Conservation (phyloP, 2,888 invertebrate genomes). For the Lymantria dispar region DNA sequence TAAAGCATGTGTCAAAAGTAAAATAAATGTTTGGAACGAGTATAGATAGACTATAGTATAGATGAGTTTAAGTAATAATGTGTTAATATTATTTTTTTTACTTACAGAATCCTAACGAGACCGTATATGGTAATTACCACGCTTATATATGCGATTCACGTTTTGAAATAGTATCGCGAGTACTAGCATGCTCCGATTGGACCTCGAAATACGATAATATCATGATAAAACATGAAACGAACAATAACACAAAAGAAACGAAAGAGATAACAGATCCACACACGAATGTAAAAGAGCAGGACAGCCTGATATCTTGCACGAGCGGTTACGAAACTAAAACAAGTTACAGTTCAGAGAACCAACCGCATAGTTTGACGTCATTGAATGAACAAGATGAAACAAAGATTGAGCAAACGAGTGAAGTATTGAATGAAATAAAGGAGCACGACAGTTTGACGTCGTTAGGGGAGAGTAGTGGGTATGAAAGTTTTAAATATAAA, state of each 20-base stretch:
- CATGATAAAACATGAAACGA: conserved; percentile 68
- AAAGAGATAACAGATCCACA: conserved; percentile 55
- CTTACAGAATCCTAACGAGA: conserved; percentile 82
- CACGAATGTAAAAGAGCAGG: conserved; percentile 55
- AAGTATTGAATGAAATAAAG: conserved; percentile 50
- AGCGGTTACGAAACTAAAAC: conserved; percentile 68
- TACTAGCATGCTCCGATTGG: conserved; percentile 90
- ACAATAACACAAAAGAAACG: conserved; percentile 61
- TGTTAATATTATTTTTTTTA: background rate
- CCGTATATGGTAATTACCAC: conserved; percentile 90
- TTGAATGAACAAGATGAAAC: conserved; percentile 22
- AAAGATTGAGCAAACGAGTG: conserved; percentile 25
- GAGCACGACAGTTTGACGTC: conserved; percentile 75
- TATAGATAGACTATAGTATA: too few relatives aligned
- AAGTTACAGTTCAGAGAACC: conserved; percentile 51
- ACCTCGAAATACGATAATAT: conserved; percentile 88
- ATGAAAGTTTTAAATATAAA: conserved; percentile 85
- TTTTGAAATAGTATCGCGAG: conserved; percentile 88
- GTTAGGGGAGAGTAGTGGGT: conserved; percentile 87
- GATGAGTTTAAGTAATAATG: too few relatives aligned
- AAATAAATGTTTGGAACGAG: too few relatives aligned
- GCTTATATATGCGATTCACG: conserved; percentile 94
- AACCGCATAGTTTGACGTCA: conserved; percentile 32
- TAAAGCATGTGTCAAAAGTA: too few relatives aligned
- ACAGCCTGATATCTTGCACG: conserved; percentile 71